Evolutionary conservation across 2,888 invertebrate species (phyloP).

Genomic region (Caenorhabditis doughertyi): DNA sequence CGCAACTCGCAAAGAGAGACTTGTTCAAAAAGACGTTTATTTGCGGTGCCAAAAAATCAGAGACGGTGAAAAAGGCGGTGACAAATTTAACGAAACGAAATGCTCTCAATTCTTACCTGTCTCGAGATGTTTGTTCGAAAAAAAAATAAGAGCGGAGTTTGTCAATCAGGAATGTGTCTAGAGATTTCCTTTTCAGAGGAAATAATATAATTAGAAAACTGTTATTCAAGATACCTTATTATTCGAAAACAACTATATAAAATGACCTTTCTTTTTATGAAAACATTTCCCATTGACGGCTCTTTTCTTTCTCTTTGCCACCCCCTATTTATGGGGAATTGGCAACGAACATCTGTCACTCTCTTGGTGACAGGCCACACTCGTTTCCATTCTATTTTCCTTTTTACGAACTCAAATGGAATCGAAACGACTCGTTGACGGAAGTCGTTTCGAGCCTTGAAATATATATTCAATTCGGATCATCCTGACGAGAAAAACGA

Average conservation of each 20-base stretch:
- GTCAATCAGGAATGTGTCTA: neutral
- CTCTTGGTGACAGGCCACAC: constrained; percentile 39
- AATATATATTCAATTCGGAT: constrained; percentile 27
- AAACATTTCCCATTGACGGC: constrained; percentile 34
- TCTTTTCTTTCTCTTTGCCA: constrained; percentile 7
- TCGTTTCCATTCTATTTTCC: constrained; percentile 19
- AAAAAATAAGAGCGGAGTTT: neutral
- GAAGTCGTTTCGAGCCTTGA: constrained; percentile 42
- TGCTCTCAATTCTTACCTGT: constrained; percentile 17
- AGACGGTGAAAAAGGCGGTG: constrained; percentile 20
- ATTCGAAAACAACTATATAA: neutral
- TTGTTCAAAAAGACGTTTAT: constrained; percentile 52
- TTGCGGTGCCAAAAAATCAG: constrained; percentile 53
- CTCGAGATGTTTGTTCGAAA: neutral
- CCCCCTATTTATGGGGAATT: constrained; percentile 49
- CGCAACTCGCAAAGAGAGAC: constrained; percentile 28
- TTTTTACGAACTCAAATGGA: constrained; percentile 46
- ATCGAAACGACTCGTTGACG: constrained; percentile 33
- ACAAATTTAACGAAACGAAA: constrained; percentile 44
- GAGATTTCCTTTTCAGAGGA: too few species aligned
- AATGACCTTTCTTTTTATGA: constrained; percentile 28
- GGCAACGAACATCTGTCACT: constrained; percentile 60
- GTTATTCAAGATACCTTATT: neutral
- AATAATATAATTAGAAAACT: too few species aligned
- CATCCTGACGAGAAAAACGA: constrained; percentile 3